phyloP scores from a whole-genome alignment of 1,140 invertebrate species.

The Hesperophylax magnus region DNA sequence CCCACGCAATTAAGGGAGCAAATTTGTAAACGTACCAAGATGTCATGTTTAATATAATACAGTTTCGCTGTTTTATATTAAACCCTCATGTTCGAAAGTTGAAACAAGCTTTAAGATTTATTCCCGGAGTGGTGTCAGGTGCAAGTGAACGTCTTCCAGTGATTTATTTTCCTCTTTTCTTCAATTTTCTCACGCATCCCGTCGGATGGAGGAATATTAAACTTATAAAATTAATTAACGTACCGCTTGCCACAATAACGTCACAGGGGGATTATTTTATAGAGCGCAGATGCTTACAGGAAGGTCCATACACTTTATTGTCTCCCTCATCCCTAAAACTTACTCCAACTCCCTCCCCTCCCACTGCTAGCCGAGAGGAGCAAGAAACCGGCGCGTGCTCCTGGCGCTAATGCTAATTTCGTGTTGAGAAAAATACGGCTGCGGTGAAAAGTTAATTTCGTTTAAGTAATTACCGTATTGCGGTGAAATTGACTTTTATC shows the following conservation, averaged over 20 bases:
- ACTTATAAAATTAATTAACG: conserved; percentile 58
- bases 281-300: conserved; percentile 55
- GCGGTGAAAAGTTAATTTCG: not conserved
- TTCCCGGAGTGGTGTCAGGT: conserved; percentile 54
- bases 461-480: not conserved
- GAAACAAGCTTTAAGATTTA: conserved; percentile 57
- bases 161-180: conserved; percentile 50
- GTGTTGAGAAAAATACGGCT: conserved; percentile 7
- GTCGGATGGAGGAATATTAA: conserved; percentile 51
- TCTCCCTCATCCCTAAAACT: conserved; percentile 7
- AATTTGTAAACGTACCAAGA: conserved; percentile 44
- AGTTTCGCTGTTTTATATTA: conserved; percentile 53
- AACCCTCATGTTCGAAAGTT: conserved; percentile 57
- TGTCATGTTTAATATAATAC: conserved; percentile 49
- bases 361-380: too few species aligned
- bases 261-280: conserved; percentile 57
- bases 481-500: too few species aligned
- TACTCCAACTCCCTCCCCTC: too few species aligned
- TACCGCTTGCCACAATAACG: conserved; percentile 56
- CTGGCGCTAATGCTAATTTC: conserved; percentile 23
- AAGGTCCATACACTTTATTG: conserved; percentile 38
- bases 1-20: conserved; percentile 15
- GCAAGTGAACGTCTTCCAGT: conserved; percentile 53
- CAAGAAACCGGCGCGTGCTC: not conserved
- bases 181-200: conserved; percentile 55